Conservation (phyloP, 92 coral and sea anemone genomes). For the Heteractis magnifica region DNA sequence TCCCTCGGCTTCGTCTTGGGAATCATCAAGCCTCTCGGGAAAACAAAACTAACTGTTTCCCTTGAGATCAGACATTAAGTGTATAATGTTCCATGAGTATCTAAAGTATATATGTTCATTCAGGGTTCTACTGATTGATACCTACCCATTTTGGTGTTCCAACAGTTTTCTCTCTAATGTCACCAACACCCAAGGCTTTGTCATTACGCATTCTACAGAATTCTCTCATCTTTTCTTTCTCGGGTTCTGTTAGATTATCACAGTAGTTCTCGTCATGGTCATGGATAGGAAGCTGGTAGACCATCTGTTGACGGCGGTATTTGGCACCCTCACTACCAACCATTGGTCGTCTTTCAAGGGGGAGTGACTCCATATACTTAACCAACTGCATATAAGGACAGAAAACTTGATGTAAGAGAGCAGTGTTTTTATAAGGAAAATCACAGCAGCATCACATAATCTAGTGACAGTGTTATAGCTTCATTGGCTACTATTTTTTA, state of each 20-base stretch:
- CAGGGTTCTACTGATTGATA: neutral
- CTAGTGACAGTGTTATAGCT: no score
- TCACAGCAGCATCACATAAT: neutral
- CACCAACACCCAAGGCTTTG: constrained; percentile 95
- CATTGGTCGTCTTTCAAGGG: constrained; percentile 71
- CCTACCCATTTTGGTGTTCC: constrained; percentile 88
- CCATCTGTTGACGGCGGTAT: constrained; percentile 96
- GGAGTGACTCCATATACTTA: constrained; percentile 92
- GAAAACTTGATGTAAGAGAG: neutral
- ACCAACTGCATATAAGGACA: constrained; percentile 49
- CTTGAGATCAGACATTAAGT: no score
- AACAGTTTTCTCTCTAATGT: constrained; percentile 84
- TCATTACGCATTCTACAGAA: constrained; percentile 87
- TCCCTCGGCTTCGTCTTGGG: no score
- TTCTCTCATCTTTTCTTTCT: constrained; percentile 77
- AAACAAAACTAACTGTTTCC: no score
- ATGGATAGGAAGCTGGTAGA: constrained; percentile 93
- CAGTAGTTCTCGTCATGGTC: constrained; percentile 95
- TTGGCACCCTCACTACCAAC: constrained; percentile 89
- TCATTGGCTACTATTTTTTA: no score
- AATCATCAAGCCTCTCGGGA: no score
- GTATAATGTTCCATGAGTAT: no score
- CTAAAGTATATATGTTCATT: neutral
- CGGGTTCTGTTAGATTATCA: constrained; percentile 76
- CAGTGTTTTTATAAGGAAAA: no score